Evolutionary conservation across 2,888 invertebrate genomes (phyloP).

Genomic region (Drosophila gaucha): DNA sequence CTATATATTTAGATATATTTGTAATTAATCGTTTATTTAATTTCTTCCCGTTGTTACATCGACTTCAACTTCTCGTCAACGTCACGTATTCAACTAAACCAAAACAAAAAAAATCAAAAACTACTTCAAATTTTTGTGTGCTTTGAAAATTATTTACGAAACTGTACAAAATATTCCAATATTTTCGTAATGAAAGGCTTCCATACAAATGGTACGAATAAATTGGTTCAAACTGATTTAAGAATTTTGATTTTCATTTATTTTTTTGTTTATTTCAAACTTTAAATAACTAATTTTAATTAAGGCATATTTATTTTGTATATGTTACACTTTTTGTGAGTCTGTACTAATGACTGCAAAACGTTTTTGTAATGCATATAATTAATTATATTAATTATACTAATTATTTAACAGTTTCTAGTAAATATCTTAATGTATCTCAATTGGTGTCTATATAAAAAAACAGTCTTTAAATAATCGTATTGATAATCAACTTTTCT

Average conservation of each 20-base stretch:
- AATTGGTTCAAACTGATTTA: slow-evolving; percentile 78
- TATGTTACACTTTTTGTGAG: slow-evolving; percentile 66
- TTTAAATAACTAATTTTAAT: slow-evolving; percentile 30
- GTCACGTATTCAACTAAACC: slow-evolving; percentile 45
- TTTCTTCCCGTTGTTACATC: slow-evolving; percentile 76
- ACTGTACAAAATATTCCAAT: slow-evolving; percentile 46
- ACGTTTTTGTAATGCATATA: slow-evolving; percentile 48
- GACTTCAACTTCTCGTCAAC: slow-evolving; percentile 71
- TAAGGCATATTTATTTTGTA: slow-evolving; percentile 40
- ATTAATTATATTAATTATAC: slow-evolving; percentile 28
- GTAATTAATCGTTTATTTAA: slow-evolving; percentile 76
- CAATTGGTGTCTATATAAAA: slow-evolving; percentile 57
- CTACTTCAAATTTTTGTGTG: slow-evolving; percentile 63
- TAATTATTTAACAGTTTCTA: slow-evolving; percentile 45
- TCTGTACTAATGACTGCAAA: slow-evolving; percentile 53
- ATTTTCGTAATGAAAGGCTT: slow-evolving; percentile 77
- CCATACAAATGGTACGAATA: slow-evolving; percentile 84
- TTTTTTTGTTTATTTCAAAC: slow-evolving; percentile 44
- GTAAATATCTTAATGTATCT: slow-evolving; percentile 52
- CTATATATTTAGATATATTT: slow-evolving; percentile 62
- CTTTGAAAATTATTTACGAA: slow-evolving; percentile 40
- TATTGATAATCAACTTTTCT: slow-evolving; percentile 35
- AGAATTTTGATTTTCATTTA: slow-evolving; percentile 31
- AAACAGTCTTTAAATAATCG: slow-evolving; percentile 36
- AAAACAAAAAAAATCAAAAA: slow-evolving; percentile 26